A percentile compares a stretch with the other conserved stretches of the same genome.
These are phyloP conservation scores for Pachyramphus minor DNA, from an alignment of 2,113 vertebrate genomes.

Conservation along the genomic window DNA sequence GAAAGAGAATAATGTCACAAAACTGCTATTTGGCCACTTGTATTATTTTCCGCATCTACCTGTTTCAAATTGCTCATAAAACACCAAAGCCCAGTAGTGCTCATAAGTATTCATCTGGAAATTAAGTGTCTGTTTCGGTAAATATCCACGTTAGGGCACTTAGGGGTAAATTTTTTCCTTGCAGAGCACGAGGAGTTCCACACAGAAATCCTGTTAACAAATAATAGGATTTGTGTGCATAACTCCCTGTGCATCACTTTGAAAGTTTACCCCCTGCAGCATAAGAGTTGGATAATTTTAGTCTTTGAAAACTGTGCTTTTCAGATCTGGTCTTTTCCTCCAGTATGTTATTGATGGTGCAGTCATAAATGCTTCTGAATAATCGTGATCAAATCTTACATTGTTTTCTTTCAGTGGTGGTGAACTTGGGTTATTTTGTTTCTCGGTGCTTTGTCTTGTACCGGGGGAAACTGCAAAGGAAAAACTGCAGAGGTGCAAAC, in stretches of 20 bases:
- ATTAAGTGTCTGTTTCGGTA: conserved; percentile 41
- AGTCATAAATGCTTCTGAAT: conserved; percentile 5
- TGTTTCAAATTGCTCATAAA: neutral
- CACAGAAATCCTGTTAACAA: conserved; percentile 43
- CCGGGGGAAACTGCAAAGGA: neutral
- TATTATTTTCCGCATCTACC: neutral
- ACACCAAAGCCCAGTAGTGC: neutral
- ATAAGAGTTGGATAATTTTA: conserved; percentile 26
- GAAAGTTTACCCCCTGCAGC: conserved; percentile 43
- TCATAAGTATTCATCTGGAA: neutral
- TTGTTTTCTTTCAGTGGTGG: neutral
- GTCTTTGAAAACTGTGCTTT: conserved; percentile 23
- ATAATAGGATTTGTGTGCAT: conserved; percentile 47
- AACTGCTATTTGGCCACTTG: neutral
- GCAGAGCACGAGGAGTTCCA: neutral
- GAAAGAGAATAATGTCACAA: neutral
- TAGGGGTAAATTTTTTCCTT: conserved; percentile 9
- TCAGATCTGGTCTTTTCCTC: conserved; percentile 17
- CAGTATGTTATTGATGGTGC: neutral
- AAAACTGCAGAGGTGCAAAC: neutral
- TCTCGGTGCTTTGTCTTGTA: neutral
- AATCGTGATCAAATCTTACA: neutral
- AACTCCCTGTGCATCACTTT: conserved; percentile 21
- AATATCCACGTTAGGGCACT: conserved; percentile 26
- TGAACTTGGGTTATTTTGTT: neutral